phyloP scores from a whole-genome alignment of 2,888 invertebrate species.

The Stenotaenia linearis region DNA sequence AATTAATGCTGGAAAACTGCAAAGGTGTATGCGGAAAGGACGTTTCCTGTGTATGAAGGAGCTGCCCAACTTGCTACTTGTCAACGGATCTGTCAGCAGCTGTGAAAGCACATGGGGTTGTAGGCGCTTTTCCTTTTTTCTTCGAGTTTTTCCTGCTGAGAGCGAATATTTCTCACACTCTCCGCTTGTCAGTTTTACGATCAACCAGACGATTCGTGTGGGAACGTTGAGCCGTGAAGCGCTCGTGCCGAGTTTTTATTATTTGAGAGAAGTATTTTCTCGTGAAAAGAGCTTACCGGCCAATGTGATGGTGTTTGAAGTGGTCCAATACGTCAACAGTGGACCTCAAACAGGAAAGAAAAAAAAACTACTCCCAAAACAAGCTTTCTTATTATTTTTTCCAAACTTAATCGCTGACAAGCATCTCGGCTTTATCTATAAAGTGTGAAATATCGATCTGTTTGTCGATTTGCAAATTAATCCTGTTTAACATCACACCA shows the following conservation, averaged over 20 bases:
- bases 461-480: conserved; percentile 10
- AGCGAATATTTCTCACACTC: conserved; percentile 13
- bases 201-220: conserved; percentile 16
- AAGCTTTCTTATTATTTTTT: no score
- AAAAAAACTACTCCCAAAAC: no score
- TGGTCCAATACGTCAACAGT: conserved; percentile 11
- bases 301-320: conserved; percentile 15
- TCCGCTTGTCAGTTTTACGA: conserved; percentile 19
- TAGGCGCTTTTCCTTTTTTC: background rate
- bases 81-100: conserved; percentile 19
- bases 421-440: background rate
- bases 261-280: conserved; percentile 11
- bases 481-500: background rate
- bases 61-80: background rate
- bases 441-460: background rate
- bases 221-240: conserved; percentile 15
- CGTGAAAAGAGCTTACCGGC: conserved; percentile 9
- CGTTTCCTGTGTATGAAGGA: background rate
- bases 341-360: background rate
- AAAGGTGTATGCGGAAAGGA: background rate
- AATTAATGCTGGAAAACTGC: background rate
- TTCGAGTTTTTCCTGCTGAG: conserved; percentile 1
- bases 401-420: no score
- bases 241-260: conserved; percentile 19
- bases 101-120: background rate